Conservation (phyloP, 37 sponge, comb jelly and placozoan genomes). For the Ephydatia muelleri region DNA sequence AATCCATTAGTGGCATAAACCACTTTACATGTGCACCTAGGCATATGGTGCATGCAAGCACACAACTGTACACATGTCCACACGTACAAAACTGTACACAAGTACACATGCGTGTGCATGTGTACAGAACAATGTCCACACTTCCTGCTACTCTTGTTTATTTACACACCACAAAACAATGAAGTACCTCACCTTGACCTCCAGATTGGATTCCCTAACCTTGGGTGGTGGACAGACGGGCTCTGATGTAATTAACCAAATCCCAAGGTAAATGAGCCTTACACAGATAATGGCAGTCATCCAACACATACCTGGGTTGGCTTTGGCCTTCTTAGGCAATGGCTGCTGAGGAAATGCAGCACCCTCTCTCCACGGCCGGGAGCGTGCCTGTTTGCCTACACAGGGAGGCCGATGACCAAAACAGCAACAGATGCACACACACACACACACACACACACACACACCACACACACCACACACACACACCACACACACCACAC, state of each 20-base stretch:
- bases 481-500: background rate
- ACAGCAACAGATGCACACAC: constrained; percentile 1
- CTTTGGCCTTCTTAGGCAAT: background rate
- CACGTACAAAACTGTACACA: background rate
- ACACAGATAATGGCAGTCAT: background rate
- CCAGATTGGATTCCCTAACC: background rate
- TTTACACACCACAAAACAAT: background rate
- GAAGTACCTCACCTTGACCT: background rate
- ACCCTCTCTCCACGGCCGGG: background rate
- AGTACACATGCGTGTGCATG: background rate
- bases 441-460: constrained; percentile 24
- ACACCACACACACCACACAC: constrained; percentile 4
- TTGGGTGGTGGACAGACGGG: background rate
- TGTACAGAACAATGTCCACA: background rate
- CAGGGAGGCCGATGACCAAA: background rate
- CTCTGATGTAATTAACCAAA: background rate
- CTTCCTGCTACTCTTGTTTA: background rate
- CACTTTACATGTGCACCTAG: too few relatives aligned
- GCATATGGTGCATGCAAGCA: background rate
- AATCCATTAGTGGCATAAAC: too few relatives aligned
- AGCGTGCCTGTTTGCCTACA: background rate
- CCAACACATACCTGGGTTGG: background rate
- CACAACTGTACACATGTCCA: background rate
- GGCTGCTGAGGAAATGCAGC: background rate
- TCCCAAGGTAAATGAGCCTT: background rate